These are phyloP conservation scores for Scatophagus argus DNA, from an alignment of 2,113 vertebrate species.

Conservation along the genomic window DNA sequence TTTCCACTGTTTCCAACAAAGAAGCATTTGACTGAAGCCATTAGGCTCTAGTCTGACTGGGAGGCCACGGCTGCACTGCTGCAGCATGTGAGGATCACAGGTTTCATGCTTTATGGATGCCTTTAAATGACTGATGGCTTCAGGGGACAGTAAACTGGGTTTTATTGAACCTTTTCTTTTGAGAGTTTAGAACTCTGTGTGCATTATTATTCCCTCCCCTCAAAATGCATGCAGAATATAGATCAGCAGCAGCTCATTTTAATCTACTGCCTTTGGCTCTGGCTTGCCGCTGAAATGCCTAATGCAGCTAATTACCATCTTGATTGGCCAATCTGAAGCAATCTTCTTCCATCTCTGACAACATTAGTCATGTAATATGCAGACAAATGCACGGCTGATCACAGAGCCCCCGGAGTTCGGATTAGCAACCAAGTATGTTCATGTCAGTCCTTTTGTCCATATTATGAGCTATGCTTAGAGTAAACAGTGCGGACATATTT, in stretches of 20 bases:
- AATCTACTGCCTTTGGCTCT: slow-evolving; percentile 37
- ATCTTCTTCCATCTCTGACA: slow-evolving; percentile 55
- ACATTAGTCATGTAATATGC: slow-evolving; percentile 61
- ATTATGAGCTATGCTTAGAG: neutral
- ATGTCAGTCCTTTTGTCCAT: slow-evolving; percentile 19
- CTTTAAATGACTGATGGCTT: slow-evolving; percentile 41
- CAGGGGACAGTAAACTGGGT: slow-evolving; percentile 34
- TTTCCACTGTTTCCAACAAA: slow-evolving; percentile 64
- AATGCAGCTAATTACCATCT: slow-evolving; percentile 66
- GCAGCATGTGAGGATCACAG: slow-evolving; percentile 70
- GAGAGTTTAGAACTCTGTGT: slow-evolving; percentile 21
- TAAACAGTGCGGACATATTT: neutral
- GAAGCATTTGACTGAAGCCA: slow-evolving; percentile 41
- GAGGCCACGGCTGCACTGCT: slow-evolving; percentile 17
- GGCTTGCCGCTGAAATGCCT: slow-evolving; percentile 35
- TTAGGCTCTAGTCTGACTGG: slow-evolving; percentile 15
- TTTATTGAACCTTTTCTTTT: slow-evolving; percentile 23
- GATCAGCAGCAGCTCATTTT: slow-evolving; percentile 47
- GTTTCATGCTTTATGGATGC: slow-evolving; percentile 35
- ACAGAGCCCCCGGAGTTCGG: slow-evolving; percentile 37
- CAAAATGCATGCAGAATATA: slow-evolving; percentile 44
- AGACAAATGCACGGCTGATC: slow-evolving; percentile 40
- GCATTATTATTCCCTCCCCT: slow-evolving; percentile 8
- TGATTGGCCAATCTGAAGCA: slow-evolving; percentile 61
- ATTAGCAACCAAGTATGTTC: slow-evolving; percentile 27